These are phyloP conservation scores for Typhlichthys eigenmanni DNA, from an alignment of 2,797 vertebrate species.

Conservation along the genomic window DNA sequence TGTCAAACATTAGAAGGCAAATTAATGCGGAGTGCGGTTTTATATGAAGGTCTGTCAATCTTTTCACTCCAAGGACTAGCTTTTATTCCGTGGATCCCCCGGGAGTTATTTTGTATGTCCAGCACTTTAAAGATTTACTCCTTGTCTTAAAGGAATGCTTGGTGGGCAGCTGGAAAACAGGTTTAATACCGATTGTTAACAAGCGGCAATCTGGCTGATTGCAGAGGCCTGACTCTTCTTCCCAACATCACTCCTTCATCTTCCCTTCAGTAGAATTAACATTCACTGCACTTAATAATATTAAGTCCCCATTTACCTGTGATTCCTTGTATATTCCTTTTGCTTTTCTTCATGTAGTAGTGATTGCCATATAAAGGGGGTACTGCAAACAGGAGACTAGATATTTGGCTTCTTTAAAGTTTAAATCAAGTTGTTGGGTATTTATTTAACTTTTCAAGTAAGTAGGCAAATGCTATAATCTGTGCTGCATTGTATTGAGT, in stretches of 20 bases:
- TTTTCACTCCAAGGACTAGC: no score
- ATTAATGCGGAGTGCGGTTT: no score
- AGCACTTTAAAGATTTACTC: constrained; percentile 1
- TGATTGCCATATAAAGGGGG: constrained; percentile 18
- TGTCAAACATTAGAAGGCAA: no score
- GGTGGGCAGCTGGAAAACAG: neutral
- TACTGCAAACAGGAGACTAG: no score
- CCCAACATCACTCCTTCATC: neutral
- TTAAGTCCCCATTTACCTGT: neutral
- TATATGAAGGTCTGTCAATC: no score
- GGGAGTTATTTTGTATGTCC: neutral
- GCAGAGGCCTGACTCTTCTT: neutral
- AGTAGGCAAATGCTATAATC: no score
- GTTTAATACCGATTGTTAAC: constrained; percentile 1
- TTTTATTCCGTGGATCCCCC: no score
- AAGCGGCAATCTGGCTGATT: constrained; percentile 7
- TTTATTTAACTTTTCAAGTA: constrained; percentile 14
- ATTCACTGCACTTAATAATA: neutral
- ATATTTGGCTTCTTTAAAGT: no score
- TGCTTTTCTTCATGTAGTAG: constrained; percentile 36
- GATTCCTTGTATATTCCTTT: constrained; percentile 21
- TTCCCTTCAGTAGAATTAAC: neutral
- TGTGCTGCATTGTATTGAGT: neutral
- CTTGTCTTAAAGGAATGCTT: neutral
- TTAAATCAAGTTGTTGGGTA: no score